Base-by-base conservation (phyloP, 2,113 vertebrate species). In the Osmerus mordax region DNA sequence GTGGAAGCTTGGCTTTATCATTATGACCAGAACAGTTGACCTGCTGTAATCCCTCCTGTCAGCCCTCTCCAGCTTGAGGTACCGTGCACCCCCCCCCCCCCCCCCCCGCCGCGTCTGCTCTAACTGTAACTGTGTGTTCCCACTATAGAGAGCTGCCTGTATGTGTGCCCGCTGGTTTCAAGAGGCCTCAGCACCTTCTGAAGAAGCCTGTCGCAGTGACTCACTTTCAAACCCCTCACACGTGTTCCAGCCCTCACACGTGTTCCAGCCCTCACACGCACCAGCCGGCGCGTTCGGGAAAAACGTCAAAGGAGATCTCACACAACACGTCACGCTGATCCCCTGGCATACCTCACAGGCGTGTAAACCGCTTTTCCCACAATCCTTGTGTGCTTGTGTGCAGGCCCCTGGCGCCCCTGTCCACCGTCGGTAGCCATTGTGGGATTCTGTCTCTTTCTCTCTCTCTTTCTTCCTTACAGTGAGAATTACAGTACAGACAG, bases 281-380 rank as follows among this genome's bases (percentile, higher is more conserved):
- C 59, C 68, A 80, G 72, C 72, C 36, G 58, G 21, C 68, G 70
- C 75, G 75, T 87, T 84, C 7, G 41, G 41, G 41, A 81, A 67
- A 70, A 75, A 83, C 67, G 78, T 86, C 85, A 87, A 87, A 74
- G 77, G 61, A 81, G 81, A 83, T 77, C 69, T 78, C 66, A 66
- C 60, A 71, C 74, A 83, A 75, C 65, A 71, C 54, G 70, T 81
- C 78, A 76, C 71, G 51, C 66, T 32, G 74, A 79, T 72, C 69
- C 62, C 73, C 73, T 66, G 69, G 15, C 66, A 69, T 19, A 47
- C 52, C 11, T 56, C 55, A 55, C 51, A 53, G 69, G 69, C 76
- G 81, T 78, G 66, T 76, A 80, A 83, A 80, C 59, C 77, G 81
- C 52, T 78, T 66, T 36, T 65, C 78, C 82, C 70, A 72, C 75